A percentile compares a stretch with the other conserved stretches of the same genome.
phyloP scores from a whole-genome alignment of 2,797 vertebrate species.

The Myoxocephalus aenaeus region DNA sequence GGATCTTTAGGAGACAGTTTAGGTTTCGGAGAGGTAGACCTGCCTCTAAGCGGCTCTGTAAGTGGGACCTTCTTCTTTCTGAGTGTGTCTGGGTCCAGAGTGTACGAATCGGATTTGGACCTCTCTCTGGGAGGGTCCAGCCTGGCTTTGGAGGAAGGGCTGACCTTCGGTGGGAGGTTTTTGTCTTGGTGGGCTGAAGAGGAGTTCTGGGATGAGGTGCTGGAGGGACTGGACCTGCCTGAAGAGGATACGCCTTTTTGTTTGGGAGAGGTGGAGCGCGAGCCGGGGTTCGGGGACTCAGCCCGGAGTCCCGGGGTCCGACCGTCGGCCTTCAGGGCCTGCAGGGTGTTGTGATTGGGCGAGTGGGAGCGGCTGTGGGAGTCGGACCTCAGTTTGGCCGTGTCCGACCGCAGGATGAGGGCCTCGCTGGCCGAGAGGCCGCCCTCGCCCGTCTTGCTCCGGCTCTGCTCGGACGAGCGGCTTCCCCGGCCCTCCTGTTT shows the following conservation, averaged over 20 bases:
- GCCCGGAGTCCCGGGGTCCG: constrained; percentile 88
- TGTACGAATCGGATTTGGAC: constrained; percentile 99
- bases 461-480: constrained; percentile 89
- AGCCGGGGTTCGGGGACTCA: constrained; percentile 94
- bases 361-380: constrained; percentile 97
- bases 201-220: constrained; percentile 89
- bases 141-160: constrained; percentile 90
- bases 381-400: constrained; percentile 95
- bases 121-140: constrained; percentile 96
- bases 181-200: constrained; percentile 92
- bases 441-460: constrained; percentile 87
- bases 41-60: constrained; percentile 93
- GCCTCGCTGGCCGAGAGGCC: constrained; percentile 93
- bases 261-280: constrained; percentile 94
- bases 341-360: constrained; percentile 98
- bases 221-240: constrained; percentile 89
- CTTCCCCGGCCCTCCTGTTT: constrained; percentile 91
- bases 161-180: constrained; percentile 90
- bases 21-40: constrained; percentile 97
- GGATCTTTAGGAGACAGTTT: constrained; percentile 91
- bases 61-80: constrained; percentile 96
- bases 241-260: constrained; percentile 88
- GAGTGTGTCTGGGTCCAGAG: constrained; percentile 95
- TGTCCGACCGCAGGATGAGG: constrained; percentile 94
- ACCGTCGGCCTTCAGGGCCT: constrained; percentile 94